These are phyloP conservation scores for Telenomus remus DNA, from an alignment of 1,140 invertebrate genomes.

Conservation along the genomic window DNA sequence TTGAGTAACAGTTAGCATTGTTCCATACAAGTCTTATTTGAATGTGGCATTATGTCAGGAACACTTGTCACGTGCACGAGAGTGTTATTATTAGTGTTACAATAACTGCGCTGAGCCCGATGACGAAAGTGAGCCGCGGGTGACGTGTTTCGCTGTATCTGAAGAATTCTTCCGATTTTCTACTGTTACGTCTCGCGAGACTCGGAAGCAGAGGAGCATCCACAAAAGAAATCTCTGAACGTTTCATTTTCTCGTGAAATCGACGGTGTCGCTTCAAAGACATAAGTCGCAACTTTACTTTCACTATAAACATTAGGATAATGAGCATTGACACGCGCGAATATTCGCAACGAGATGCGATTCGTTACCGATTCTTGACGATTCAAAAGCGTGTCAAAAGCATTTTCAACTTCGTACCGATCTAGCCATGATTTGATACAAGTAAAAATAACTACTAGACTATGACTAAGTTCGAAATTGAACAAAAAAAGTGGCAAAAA, in stretches of 20 bases:
- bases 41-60: slow-evolving; percentile 20
- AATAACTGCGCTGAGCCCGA: slow-evolving; percentile 11
- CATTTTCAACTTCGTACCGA: slow-evolving; percentile 2
- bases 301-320: slow-evolving; percentile 53
- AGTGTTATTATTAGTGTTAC: slow-evolving; percentile 21
- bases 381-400: slow-evolving; percentile 37
- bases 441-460: too few relatives aligned
- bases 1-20: not conserved
- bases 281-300: slow-evolving; percentile 50
- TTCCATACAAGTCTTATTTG: not conserved
- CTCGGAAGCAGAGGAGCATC: slow-evolving; percentile 43
- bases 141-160: slow-evolving; percentile 5
- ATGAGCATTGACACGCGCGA: slow-evolving; percentile 42
- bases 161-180: slow-evolving; percentile 47
- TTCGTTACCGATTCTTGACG: slow-evolving; percentile 19
- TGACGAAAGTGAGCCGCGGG: slow-evolving; percentile 22
- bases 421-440: not conserved
- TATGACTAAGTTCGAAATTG: too few relatives aligned
- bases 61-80: slow-evolving; percentile 23
- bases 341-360: slow-evolving; percentile 21
- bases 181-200: slow-evolving; percentile 46
- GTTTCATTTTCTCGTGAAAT: slow-evolving; percentile 57
- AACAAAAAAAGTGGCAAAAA: too few relatives aligned
- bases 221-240: slow-evolving; percentile 50
- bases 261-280: slow-evolving; percentile 38